Base-by-base conservation (phyloP, 2,797 vertebrate genomes). In the Macroramphosus scolopax region DNA sequence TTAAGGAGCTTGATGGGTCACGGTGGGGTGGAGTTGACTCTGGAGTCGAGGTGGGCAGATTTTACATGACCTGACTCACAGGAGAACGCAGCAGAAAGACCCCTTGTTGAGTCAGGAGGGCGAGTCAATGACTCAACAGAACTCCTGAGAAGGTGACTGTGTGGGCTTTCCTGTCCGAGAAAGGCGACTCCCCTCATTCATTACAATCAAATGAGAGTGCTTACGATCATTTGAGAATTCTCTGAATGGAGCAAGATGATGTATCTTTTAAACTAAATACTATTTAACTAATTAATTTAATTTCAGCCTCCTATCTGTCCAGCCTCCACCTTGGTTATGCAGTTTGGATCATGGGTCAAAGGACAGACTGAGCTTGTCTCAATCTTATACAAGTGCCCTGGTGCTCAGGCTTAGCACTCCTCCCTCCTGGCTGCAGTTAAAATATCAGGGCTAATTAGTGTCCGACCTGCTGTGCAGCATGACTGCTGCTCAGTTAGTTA, bases 371-470 rank as follows among this genome's bases (percentile, higher is more conserved):
- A 56, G 67, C 59, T 72, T 24, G 34, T 61, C 53, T n/a, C n/a
- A n/a, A n/a, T n/a, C n/a, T n/a, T n/a, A 59, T 85, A 87, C 72
- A 63, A 84, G 81, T 71, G 53, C 10, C 17, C 63, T 51, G 77
- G 63, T 51, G 58, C 63, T 70, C 39, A 14, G 43, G 77, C 67
- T 84, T 79, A 68, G 54, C 52, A 33, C 55, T 14, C 49, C 62
- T 56, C 63, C 47, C 53, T 41, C 59, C 60, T 57, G 52, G 61
- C 39, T 37, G 54, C 43, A 13, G 51, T 56, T 72, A 41, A 63
- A 70, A 68, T 72, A 75, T 79, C 79, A 82, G 36, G 49, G 26
- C 52, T 70, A 55, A 82, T 83, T 72, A 83, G 56, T 8, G 53
- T 29, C 48, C 62, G 70, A 59, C 53, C 73, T 56, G 69, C 63